A percentile compares a stretch with the other conserved stretches of the same genome.
phyloP scores from a whole-genome alignment of 2,797 vertebrate species.

The Takifugu rubripes region DNA sequence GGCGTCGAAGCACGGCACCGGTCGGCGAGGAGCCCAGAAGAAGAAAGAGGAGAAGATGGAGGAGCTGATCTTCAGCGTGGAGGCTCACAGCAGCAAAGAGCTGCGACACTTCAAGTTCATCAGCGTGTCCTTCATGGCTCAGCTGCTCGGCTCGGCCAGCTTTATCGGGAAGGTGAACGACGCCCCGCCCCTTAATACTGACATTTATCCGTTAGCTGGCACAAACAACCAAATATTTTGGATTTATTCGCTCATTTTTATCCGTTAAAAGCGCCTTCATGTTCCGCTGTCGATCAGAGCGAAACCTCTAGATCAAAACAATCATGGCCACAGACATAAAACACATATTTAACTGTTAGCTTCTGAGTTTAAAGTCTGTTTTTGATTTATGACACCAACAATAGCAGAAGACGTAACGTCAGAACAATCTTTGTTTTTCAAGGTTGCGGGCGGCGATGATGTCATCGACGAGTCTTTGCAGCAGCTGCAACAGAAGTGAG shows the following conservation, averaged over 20 bases:
- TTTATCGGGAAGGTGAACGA: slow-evolving; percentile 86
- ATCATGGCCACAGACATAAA: too few relatives aligned
- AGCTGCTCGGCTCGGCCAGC: slow-evolving; percentile 80
- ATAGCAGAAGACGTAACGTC: too few relatives aligned
- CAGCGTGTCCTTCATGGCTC: slow-evolving; percentile 87
- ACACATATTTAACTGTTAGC: too few relatives aligned
- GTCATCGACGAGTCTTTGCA: slow-evolving; percentile 65
- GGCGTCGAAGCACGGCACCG: slow-evolving; percentile 41
- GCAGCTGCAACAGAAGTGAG: slow-evolving; percentile 85
- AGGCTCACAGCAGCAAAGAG: slow-evolving; percentile 86
- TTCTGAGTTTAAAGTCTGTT: not conserved
- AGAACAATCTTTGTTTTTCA: slow-evolving; percentile 1
- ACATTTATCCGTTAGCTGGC: too few relatives aligned
- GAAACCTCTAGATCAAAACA: too few relatives aligned
- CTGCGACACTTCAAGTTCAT: slow-evolving; percentile 92
- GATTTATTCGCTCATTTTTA: too few relatives aligned
- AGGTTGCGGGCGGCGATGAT: slow-evolving; percentile 80
- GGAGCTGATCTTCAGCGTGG: slow-evolving; percentile 82
- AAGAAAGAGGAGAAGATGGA: slow-evolving; percentile 62
- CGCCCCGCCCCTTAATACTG: too few relatives aligned
- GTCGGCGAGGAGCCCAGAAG: slow-evolving; percentile 48
- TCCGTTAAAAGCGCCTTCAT: too few relatives aligned
- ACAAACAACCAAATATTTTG: too few relatives aligned
- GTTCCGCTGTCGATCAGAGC: too few relatives aligned
- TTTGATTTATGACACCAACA: not conserved